These are phyloP conservation scores for Chrysolina americana DNA, from an alignment of 2,888 invertebrate species.

Conservation along the genomic window DNA sequence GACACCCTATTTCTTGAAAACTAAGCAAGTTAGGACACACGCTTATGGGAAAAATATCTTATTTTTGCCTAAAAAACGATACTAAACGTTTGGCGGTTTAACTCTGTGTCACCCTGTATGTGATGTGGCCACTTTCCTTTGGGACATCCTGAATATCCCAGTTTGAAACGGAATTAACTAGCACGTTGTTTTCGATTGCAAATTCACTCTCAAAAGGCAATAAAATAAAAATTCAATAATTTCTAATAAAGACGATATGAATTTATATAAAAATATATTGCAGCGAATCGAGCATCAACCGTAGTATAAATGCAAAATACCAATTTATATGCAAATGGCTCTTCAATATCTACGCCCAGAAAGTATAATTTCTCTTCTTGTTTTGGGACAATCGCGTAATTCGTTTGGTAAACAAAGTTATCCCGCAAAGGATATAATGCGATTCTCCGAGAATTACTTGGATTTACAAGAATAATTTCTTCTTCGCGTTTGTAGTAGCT, in stretches of 20 bases:
- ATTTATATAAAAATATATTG: constrained; percentile 50
- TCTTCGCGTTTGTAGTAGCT: constrained; percentile 37
- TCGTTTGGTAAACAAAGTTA: constrained; percentile 42
- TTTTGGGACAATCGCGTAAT: constrained; percentile 34
- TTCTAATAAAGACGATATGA: neutral
- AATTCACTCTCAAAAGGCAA: neutral
- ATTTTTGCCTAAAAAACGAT: too few species aligned
- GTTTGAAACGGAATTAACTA: too few species aligned
- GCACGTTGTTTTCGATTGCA: too few species aligned
- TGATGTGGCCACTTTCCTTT: too few species aligned
- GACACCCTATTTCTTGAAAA: too few species aligned
- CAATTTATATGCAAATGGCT: constrained; percentile 65
- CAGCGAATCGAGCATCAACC: constrained; percentile 50
- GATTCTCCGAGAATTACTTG: constrained; percentile 45
- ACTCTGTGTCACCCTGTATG: too few species aligned
- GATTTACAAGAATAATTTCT: constrained; percentile 46
- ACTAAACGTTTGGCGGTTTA: too few species aligned
- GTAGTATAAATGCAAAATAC: constrained; percentile 60
- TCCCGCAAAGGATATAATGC: constrained; percentile 37
- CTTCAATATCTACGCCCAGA: constrained; percentile 60
- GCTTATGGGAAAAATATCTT: too few species aligned
- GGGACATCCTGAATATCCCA: too few species aligned
- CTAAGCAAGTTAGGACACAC: too few species aligned
- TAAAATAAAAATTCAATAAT: constrained; percentile 5
- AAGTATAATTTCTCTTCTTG: constrained; percentile 43